phyloP scores from a whole-genome alignment of 2,888 invertebrate species.

The Drosophila paranaensis region DNA sequence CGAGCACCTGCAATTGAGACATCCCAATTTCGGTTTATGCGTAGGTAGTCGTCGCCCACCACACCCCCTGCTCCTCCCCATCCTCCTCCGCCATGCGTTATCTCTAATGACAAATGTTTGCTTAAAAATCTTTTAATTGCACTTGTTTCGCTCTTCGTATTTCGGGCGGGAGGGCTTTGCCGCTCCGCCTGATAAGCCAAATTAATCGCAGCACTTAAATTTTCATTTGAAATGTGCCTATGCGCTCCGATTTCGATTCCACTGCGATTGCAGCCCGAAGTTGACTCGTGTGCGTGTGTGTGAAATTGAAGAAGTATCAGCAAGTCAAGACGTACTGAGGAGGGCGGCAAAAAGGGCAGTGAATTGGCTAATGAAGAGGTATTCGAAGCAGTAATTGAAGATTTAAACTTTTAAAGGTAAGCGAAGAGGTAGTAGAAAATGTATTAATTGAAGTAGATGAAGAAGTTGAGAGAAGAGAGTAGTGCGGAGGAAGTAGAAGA shows the following conservation, averaged over 20 bases:
- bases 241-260: conserved; percentile 32
- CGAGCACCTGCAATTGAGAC: conserved; percentile 55
- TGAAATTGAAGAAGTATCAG: conserved; percentile 8
- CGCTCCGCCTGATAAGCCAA: conserved; percentile 71
- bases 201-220: conserved; percentile 80
- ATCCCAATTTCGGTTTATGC: conserved; percentile 72
- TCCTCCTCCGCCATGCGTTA: conserved; percentile 40
- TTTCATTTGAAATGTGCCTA: conserved; percentile 72
- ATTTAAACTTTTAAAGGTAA: background rate
- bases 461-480: background rate
- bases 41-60: conserved; percentile 39
- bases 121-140: conserved; percentile 80
- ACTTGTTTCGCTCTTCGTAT: conserved; percentile 64
- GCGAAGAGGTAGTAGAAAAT: background rate
- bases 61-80: background rate
- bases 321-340: conserved; percentile 2
- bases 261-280: conserved; percentile 16
- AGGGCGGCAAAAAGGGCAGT: background rate
- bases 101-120: conserved; percentile 81
- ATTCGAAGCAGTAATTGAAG: background rate
- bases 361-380: conserved; percentile 1
- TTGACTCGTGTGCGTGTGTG: conserved; percentile 1
- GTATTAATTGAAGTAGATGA: conserved; percentile 1
- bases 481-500: background rate
- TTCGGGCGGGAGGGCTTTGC: conserved; percentile 28